Evolutionary conservation across 2,888 invertebrate species (phyloP), one percentile per base, ranked within the genome.

Genomic region (Ormyrus labotus): DNA sequence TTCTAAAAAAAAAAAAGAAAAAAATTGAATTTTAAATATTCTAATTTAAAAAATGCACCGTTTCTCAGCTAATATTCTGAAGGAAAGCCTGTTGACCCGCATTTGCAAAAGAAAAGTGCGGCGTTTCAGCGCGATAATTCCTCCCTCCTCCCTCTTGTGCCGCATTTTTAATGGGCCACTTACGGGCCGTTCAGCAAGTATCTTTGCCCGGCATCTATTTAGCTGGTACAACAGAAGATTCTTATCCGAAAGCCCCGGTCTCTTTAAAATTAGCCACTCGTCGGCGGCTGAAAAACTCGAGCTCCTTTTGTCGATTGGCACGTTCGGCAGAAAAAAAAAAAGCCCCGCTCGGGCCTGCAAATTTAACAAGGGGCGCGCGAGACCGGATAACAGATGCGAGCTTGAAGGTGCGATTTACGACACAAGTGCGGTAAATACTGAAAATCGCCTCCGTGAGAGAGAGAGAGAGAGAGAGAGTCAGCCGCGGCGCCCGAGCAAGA

Each of bases 341-440:
- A 19, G 13, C 13, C 47, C 19, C 60, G 13, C 58, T 58, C 58
- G 6, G 11, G 9, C 47, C 13, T 57, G 68, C 19, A 73, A 73
- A 78, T 78, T 72, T 72, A 72, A 68, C 68, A 72, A 69, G 51
- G 55, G 50, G 34, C 19, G 7, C 34, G 65, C 13, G 61, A 34
- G 50, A 48, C 11, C 51, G 63, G 65, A 58, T 70, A 51, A 68
- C 13, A 61, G 78, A 6, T n/a, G n/a, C n/a, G 55, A 58, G 48
- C 47, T 61, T 19, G 55, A 55, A 9, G n/a, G 57, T 19, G 57
- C 57, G 63, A 77, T 77, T 77, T 77, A 70, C 63, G 55, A 57
- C n/a, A 13, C 70, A 51, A 72, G 67, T 78, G 68, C 67, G 72
- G 55, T 68, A 73, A 78, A 78, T 68, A 73, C 61, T 51, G 72